phyloP scores from a whole-genome alignment of 2,113 vertebrate species.

The Phrynocephalus versicolor region DNA sequence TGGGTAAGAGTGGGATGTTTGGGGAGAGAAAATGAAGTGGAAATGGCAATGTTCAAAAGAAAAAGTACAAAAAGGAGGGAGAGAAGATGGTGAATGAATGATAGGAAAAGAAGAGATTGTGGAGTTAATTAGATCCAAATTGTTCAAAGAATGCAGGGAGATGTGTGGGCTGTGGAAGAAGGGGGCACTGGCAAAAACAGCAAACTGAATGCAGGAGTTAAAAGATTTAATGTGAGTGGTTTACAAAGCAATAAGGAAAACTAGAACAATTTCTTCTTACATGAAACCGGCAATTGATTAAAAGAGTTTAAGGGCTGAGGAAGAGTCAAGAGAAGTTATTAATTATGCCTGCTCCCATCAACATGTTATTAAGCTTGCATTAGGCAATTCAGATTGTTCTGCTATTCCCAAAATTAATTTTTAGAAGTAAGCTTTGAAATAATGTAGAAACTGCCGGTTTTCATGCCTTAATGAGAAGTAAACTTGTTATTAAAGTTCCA shows the following conservation, averaged over 20 bases:
- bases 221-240: not conserved
- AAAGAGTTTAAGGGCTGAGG: not conserved
- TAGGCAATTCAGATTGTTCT: not conserved
- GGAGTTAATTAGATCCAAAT: conserved; percentile 1
- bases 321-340: not conserved
- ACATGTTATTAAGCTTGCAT: not conserved
- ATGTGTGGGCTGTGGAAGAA: not conserved
- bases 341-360: not conserved
- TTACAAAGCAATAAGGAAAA: not conserved
- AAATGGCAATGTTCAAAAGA: conserved; percentile 2
- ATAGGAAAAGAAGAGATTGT: not conserved
- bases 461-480: not conserved
- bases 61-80: not conserved
- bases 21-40: not conserved
- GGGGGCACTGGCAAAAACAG: not conserved
- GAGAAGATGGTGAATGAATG: not conserved
- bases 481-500: too few relatives aligned
- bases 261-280: not conserved
- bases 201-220: not conserved
- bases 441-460: not conserved
- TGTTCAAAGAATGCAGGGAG: not conserved
- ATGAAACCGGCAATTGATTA: not conserved
- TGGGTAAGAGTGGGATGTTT: not conserved
- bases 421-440: not conserved
- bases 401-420: not conserved